Conservation (phyloP, 2,888 invertebrate species). For the Meteorus colon region DNA sequence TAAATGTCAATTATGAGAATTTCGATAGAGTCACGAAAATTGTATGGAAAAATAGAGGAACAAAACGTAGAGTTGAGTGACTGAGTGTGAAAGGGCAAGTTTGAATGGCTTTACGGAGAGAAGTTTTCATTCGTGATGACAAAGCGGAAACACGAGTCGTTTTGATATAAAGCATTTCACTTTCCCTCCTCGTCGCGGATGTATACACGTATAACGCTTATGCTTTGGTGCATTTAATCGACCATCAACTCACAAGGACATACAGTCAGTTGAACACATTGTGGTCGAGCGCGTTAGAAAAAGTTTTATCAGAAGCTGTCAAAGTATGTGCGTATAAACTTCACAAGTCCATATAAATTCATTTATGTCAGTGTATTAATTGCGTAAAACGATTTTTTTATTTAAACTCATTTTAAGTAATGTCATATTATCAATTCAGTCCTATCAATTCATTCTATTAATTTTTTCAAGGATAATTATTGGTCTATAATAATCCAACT, state of each 20-base stretch:
- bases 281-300: not conserved
- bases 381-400: no score
- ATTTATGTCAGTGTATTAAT: no score
- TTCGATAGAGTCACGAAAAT: not conserved
- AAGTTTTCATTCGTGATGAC: not conserved
- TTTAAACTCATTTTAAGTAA: not conserved
- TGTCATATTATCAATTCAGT: not conserved
- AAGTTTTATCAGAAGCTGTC: constrained; percentile 8
- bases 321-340: not conserved
- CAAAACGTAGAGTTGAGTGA: not conserved
- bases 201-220: not conserved
- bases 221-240: not conserved
- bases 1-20: no score
- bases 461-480: no score
- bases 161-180: constrained; percentile 7
- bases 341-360: no score
- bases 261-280: not conserved
- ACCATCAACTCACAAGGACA: not conserved
- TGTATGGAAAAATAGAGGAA: not conserved
- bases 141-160: constrained; percentile 1
- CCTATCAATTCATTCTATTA: no score
- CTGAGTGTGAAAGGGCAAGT: not conserved
- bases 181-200: not conserved
- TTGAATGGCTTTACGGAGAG: not conserved
- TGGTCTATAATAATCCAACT: no score